Evolutionary conservation across 2,888 invertebrate species (phyloP).

Genomic region (Dicycla oo): DNA sequence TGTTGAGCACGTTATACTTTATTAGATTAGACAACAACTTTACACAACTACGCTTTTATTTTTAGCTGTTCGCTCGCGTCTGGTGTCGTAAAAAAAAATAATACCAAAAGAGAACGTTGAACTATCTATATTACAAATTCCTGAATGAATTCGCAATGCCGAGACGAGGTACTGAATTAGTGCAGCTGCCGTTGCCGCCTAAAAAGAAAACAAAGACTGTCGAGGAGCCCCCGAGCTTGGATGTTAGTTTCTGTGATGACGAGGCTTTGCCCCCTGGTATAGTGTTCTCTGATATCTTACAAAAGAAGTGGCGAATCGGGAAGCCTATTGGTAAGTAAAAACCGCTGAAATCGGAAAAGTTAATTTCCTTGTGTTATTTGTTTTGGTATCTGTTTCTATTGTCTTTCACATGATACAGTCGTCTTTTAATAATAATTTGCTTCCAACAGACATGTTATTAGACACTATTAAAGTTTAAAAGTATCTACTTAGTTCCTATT

Average conservation of each 20-base stretch:
- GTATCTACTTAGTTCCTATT: constrained; percentile 1
- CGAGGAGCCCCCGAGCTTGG: constrained; percentile 77
- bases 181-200: constrained; percentile 76
- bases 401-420: background rate
- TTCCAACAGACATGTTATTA: background rate
- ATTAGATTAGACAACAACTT: constrained; percentile 74
- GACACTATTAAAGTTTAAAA: background rate
- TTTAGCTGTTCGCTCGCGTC: constrained; percentile 29
- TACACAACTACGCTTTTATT: constrained; percentile 50
- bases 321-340: constrained; percentile 93
- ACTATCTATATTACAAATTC: constrained; percentile 20
- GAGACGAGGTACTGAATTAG: constrained; percentile 80
- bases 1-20: constrained; percentile 71
- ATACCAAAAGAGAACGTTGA: constrained; percentile 30
- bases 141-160: constrained; percentile 77
- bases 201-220: constrained; percentile 80
- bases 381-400: background rate
- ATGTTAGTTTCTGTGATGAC: constrained; percentile 84
- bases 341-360: background rate
- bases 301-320: constrained; percentile 96
- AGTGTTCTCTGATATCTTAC: constrained; percentile 94
- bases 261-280: constrained; percentile 92
- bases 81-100: constrained; percentile 4
- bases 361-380: background rate
- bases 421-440: background rate